phyloP scores from a whole-genome alignment of 2,888 invertebrate genomes.

The Drosophila antonietae region DNA sequence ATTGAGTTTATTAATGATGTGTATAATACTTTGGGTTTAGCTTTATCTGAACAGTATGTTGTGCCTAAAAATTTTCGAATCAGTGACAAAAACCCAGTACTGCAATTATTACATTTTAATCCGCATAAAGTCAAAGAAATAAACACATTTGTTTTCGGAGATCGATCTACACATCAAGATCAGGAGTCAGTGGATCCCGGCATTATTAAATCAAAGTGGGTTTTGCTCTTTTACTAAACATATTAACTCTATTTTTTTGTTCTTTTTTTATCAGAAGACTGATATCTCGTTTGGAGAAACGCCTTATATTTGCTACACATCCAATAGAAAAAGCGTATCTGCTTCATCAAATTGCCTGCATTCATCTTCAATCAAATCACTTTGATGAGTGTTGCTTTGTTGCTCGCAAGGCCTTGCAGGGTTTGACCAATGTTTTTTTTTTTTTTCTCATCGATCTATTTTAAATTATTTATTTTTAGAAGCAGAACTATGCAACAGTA shows the following conservation, averaged over 20 bases:
- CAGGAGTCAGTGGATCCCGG: slow-evolving; percentile 51
- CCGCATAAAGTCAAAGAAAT: slow-evolving; percentile 67
- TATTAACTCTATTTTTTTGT: not conserved
- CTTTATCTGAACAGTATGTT: slow-evolving; percentile 71
- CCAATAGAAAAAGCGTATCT: slow-evolving; percentile 80
- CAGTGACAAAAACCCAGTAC: slow-evolving; percentile 27
- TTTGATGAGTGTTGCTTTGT: slow-evolving; percentile 77
- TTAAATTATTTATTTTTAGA: slow-evolving; percentile 43
- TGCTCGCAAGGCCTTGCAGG: slow-evolving; percentile 72
- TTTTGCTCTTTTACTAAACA: not conserved
- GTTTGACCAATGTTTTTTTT: slow-evolving; percentile 6
- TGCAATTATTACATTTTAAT: not conserved
- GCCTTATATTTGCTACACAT: slow-evolving; percentile 74
- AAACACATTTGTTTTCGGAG: slow-evolving; percentile 76
- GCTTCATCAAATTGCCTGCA: slow-evolving; percentile 72
- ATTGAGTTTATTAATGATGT: slow-evolving; percentile 83
- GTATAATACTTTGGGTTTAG: slow-evolving; percentile 79
- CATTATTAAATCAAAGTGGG: slow-evolving; percentile 34
- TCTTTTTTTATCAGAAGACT: slow-evolving; percentile 52
- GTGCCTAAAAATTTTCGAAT: slow-evolving; percentile 40
- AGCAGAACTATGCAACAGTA: slow-evolving; percentile 71
- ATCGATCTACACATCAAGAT: slow-evolving; percentile 77
- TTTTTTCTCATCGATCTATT: not conserved
- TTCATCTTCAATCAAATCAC: slow-evolving; percentile 66
- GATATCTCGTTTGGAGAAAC: slow-evolving; percentile 69